A percentile compares a stretch with the other conserved stretches of the same genome.
Evolutionary conservation across 2,113 vertebrate species (phyloP).

Genomic region (Silurus asotus): DNA sequence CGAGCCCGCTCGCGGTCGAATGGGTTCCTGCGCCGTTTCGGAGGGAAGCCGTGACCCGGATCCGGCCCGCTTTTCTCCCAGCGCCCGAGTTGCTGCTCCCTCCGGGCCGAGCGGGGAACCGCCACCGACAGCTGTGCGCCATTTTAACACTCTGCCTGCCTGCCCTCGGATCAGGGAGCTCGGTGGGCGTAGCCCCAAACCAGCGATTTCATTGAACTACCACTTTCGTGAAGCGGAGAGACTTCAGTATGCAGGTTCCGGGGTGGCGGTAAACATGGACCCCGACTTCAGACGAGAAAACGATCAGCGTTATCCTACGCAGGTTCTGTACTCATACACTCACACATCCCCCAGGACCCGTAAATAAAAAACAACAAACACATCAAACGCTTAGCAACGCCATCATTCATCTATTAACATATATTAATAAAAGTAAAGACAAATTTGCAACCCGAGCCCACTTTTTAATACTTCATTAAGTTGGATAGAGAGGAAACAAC

Average conservation of each 20-base stretch:
- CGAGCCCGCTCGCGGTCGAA: conserved; percentile 75
- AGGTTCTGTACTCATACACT: conserved; percentile 64
- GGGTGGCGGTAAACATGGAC: conserved; percentile 67
- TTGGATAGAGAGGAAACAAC: background rate
- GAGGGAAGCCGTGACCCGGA: conserved; percentile 81
- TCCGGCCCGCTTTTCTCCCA: conserved; percentile 88
- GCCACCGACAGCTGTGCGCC: conserved; percentile 99
- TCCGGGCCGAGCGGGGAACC: conserved; percentile 98
- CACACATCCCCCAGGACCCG: conserved; percentile 60
- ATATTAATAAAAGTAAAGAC: background rate
- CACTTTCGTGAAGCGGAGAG: conserved; percentile 64
- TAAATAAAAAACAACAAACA: conserved; percentile 53
- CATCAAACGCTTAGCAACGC: background rate
- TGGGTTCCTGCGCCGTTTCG: conserved; percentile 73
- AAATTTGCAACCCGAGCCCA: background rate
- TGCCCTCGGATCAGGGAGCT: conserved; percentile 72
- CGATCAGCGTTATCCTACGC: conserved; percentile 61
- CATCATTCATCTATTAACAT: background rate
- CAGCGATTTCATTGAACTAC: conserved; percentile 74
- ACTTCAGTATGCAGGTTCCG: conserved; percentile 73
- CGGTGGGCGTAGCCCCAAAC: conserved; percentile 81
- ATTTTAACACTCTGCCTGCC: conserved; percentile 89
- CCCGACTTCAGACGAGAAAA: conserved; percentile 69
- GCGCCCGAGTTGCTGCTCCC: conserved; percentile 86
- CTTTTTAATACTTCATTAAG: background rate